These are phyloP conservation scores for Empidonax traillii DNA, from an alignment of 2,113 vertebrate genomes.

Conservation along the genomic window DNA sequence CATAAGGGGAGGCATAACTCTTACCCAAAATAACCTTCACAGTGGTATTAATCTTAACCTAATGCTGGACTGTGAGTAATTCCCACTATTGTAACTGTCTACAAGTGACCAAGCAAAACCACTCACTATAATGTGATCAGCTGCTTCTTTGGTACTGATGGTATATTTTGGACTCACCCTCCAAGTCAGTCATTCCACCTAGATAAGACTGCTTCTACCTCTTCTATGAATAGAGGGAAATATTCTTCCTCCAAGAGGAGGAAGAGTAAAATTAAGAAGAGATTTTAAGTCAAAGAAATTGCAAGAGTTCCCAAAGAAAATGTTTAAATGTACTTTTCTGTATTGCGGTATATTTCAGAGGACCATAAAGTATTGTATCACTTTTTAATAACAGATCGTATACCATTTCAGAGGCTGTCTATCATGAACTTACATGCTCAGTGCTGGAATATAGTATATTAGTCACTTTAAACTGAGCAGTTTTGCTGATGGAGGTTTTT, in stretches of 20 bases:
- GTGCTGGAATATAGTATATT: not conserved
- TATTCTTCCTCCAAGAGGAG: not conserved
- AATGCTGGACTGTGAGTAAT: not conserved
- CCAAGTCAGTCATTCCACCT: not conserved
- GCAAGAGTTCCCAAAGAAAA: not conserved
- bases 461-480: not conserved
- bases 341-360: not conserved
- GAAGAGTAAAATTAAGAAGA: not conserved
- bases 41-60: not conserved
- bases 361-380: not conserved
- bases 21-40: not conserved
- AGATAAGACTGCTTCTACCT: not conserved
- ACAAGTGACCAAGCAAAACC: not conserved
- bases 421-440: not conserved
- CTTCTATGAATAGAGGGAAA: not conserved
- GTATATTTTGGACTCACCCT: not conserved
- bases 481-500: not conserved
- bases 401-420: not conserved
- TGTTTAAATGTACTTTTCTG: not conserved
- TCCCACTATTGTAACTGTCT: not conserved
- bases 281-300: not conserved
- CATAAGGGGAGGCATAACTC: not conserved
- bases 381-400: not conserved
- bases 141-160: not conserved
- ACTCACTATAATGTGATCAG: not conserved